phyloP scores from a whole-genome alignment of 2,797 vertebrate genomes.

The Lerista edwardsae region DNA sequence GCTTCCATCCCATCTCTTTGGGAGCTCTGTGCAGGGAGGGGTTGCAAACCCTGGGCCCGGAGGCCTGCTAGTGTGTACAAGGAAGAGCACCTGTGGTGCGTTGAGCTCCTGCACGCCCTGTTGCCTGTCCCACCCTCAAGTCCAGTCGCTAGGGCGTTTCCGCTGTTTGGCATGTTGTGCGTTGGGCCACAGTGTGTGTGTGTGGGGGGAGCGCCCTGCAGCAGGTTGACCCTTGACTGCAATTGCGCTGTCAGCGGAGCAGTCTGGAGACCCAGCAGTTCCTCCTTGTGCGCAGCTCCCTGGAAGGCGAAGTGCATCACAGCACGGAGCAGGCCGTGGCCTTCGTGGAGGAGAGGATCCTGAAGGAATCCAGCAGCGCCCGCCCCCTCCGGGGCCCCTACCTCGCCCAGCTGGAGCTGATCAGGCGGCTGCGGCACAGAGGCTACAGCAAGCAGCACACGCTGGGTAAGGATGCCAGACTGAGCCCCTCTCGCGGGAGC shows the following conservation, averaged over 20 bases:
- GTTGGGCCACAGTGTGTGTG: not conserved
- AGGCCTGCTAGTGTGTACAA: not conserved
- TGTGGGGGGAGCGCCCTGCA: not conserved
- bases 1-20: no score
- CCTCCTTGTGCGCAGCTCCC: constrained; percentile 77
- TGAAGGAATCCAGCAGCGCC: constrained; percentile 84
- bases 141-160: no score
- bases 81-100: not conserved
- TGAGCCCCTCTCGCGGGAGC: not conserved
- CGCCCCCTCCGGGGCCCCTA: constrained; percentile 89
- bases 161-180: not conserved
- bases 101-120: not conserved
- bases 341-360: constrained; percentile 88
- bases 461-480: constrained; percentile 80
- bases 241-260: no score
- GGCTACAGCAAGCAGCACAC: constrained; percentile 85
- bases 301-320: constrained; percentile 90
- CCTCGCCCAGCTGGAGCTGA: constrained; percentile 91
- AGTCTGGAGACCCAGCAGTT: not conserved
- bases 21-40: not conserved
- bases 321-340: constrained; percentile 85
- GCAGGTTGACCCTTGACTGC: not conserved
- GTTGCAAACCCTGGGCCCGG: not conserved
- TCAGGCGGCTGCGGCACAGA: constrained; percentile 83
- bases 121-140: no score